These are phyloP conservation scores for Oreotrochilus melanogaster DNA, from an alignment of 2,113 vertebrate genomes.

Conservation along the genomic window DNA sequence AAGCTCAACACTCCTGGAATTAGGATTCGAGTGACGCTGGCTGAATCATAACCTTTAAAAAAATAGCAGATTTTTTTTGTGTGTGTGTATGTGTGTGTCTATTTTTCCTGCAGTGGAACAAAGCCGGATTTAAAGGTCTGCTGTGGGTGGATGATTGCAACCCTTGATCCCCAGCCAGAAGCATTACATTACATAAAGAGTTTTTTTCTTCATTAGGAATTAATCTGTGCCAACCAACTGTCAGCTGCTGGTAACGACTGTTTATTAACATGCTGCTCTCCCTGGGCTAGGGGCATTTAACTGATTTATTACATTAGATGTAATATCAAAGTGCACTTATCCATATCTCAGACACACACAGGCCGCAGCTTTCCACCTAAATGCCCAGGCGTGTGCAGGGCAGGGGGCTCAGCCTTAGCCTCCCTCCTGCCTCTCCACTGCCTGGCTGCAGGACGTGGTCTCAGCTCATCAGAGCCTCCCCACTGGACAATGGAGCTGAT, in stretches of 20 bases:
- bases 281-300: not conserved
- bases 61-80: not conserved
- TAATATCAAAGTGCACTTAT: conserved; percentile 62
- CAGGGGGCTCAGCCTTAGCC: not conserved
- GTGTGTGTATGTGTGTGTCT: not conserved
- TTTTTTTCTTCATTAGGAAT: conserved; percentile 79
- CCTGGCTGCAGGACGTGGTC: accelerated
- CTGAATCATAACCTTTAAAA: conserved; percentile 61
- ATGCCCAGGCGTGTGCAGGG: accelerated
- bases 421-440: not conserved
- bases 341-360: not conserved
- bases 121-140: conserved; percentile 82
- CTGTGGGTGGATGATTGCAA: conserved; percentile 79
- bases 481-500: accelerated
- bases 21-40: not conserved
- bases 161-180: conserved; percentile 75
- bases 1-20: not conserved
- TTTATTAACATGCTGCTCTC: conserved; percentile 55
- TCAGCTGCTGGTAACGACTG: conserved; percentile 43
- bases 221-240: conserved; percentile 82
- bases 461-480: not conserved
- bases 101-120: conserved; percentile 56
- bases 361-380: not conserved
- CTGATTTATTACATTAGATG: conserved; percentile 49
- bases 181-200: conserved; percentile 82